Evolutionary conservation across 2,113 vertebrate genomes (phyloP), one percentile per base, ranked within the genome.

Genomic region (Limnothrissa miodon): DNA sequence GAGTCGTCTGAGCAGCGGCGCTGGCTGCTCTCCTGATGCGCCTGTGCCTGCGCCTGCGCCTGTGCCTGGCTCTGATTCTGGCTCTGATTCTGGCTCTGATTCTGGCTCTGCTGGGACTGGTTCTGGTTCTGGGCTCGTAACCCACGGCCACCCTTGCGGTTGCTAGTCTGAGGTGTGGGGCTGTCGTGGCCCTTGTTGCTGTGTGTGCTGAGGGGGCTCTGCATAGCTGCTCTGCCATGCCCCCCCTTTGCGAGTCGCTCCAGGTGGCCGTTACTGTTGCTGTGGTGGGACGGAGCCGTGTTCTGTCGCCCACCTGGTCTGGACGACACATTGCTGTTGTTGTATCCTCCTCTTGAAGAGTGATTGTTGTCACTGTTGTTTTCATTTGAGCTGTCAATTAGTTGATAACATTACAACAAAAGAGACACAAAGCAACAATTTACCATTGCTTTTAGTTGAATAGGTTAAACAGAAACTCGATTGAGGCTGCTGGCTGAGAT

Each of bases 1-100:
- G 95, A 94, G 59, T 98, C 98, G 53, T 98, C 97, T 0, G 96
- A 92, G 90, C 95, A 96, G 88, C 96, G 93, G 87, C 91, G 93
- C 59, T 66, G 59, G 59, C 25, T 66, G 59, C 59, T 33, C n/a
- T 66, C 59, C 59, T 66, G 59, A 29, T 33, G n/a, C 25, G 59
- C 13, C 15, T 66, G 59, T n/a, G 9, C 15, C 59, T 66, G 59
- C 1, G 0, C 10, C 59, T 66, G 59, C n/a, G 2, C 13, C 59
- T 66, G 59, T n/a, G 2, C 8, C n/a, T 66, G 59, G 8, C 9
- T 66, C 59, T 66, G 59, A 29, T 29, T 66, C 25, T 33, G 59
- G 42, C 42, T 42, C 42, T 42, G 42, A 42, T 6, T 42, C 8
- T 66, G 59, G 25, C 23, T 9, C 8, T 66, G 59, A 11, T n/a